Percentiles rank a stretch among this genome's conserved stretches.
Evolutionary conservation across 2,888 invertebrate species (phyloP).

Genomic region (Creontiades dilutus): DNA sequence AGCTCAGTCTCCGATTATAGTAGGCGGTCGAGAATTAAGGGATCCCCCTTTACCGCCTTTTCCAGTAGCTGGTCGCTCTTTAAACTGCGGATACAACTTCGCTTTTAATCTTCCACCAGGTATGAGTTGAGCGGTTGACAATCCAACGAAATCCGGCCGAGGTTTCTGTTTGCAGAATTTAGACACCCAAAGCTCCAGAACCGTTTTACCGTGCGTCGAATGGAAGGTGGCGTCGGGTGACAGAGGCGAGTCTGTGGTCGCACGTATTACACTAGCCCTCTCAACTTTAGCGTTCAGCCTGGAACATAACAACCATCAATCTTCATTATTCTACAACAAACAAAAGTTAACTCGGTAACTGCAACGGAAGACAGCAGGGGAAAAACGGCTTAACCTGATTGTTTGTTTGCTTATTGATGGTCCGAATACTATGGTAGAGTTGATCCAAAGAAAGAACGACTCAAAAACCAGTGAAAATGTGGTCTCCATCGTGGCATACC

Average conservation of each 20-base stretch:
- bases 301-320: slow-evolving; percentile 42
- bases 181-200: slow-evolving; percentile 75
- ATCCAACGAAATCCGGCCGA: slow-evolving; percentile 83
- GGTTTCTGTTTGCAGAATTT: slow-evolving; percentile 73
- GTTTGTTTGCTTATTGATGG: no score
- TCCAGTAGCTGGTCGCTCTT: slow-evolving; percentile 77
- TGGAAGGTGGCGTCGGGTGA: slow-evolving; percentile 79
- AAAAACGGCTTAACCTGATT: no score
- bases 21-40: background rate
- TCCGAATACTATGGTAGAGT: no score
- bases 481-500: no score
- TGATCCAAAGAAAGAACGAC: no score
- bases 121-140: slow-evolving; percentile 78
- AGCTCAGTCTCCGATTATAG: slow-evolving; percentile 36
- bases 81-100: slow-evolving; percentile 87
- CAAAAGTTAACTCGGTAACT: no score
- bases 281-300: slow-evolving; percentile 74
- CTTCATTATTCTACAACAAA: no score
- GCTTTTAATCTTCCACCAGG: slow-evolving; percentile 82
- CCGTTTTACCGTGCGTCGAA: slow-evolving; percentile 70
- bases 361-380: no score
- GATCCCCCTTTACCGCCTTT: slow-evolving; percentile 43
- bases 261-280: slow-evolving; percentile 83
- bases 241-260: slow-evolving; percentile 91
- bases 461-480: no score